Percentiles rank a stretch among this genome's conserved stretches.
phyloP scores from a whole-genome alignment of 2,888 invertebrate genomes.

The Phortica magna region DNA sequence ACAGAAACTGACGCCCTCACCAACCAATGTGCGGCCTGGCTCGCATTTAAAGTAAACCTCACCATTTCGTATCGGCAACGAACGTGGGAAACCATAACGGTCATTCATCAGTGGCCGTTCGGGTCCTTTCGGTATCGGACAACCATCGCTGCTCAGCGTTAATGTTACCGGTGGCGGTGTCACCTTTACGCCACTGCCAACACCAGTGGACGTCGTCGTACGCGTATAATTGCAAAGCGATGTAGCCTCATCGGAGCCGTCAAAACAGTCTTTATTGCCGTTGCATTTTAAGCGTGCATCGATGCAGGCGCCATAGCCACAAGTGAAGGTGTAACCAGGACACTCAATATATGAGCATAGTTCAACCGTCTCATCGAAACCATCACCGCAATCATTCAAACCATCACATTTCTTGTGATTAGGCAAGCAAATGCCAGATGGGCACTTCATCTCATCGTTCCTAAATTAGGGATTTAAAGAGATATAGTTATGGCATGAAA shows the following conservation, averaged over 20 bases:
- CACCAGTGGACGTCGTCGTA: background rate
- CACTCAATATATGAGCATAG: conserved; percentile 58
- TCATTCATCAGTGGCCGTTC: conserved; percentile 56
- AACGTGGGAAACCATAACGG: conserved; percentile 33
- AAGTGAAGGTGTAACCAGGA: conserved; percentile 59
- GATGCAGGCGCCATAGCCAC: conserved; percentile 59
- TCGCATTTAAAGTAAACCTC: conserved; percentile 55
- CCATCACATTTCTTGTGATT: conserved; percentile 54
- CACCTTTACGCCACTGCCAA: background rate
- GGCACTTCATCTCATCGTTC: conserved; percentile 61
- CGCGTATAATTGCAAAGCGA: conserved; percentile 59
- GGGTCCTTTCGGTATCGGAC: conserved; percentile 50
- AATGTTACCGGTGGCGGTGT: background rate
- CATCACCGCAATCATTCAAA: conserved; percentile 61
- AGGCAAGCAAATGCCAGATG: conserved; percentile 60
- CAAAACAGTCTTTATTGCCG: conserved; percentile 51
- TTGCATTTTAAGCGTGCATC: conserved; percentile 47
- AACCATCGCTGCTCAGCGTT: conserved; percentile 38
- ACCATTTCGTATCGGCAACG: conserved; percentile 47
- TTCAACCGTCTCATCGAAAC: conserved; percentile 54
- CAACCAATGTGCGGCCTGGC: conserved; percentile 49
- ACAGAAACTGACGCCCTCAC: conserved; percentile 48
- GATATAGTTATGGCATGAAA: too few relatives aligned
- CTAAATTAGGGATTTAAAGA: background rate
- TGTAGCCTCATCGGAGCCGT: conserved; percentile 60